Base-by-base conservation (phyloP, 1,140 invertebrate genomes). In the Subanguina moxae region DNA sequence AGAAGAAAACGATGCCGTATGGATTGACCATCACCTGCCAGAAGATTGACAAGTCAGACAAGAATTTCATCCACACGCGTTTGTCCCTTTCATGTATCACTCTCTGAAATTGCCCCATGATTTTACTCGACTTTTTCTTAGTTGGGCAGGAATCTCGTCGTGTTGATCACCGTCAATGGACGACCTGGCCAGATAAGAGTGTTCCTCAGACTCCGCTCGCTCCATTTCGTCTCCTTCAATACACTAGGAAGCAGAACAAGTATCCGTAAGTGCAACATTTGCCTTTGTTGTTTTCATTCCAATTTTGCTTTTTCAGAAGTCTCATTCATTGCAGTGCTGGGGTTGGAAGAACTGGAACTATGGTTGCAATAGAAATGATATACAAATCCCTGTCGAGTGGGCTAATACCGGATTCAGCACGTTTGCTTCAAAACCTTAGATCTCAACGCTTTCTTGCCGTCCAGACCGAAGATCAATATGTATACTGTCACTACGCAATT, bases 391-490 rank as follows among this genome's bases (percentile, higher is more conserved):
- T 73, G 1, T 19, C 64, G 30, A 32, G 57, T 30, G 52, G 21
- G 0, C 38, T 56, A 9, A 57, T 52, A 19, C 73, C 73, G 0
- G 56, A 66, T 28, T 56, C 68, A 7, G 57, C 65, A 15, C 21
- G 43, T 17, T 27, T 73, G 8, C 57, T 75, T 3, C 15, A 32
- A 21, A 38, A 76, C 19, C 68, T 73, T 15, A 74, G 71, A 19
- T 45, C 32, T 17, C 71, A 73, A 38, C 71, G 71, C 9, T 11
- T 42, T 52, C 73, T 76, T 30, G 73, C 73, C 15, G 73, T 73
- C 1, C 71, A 73, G 43, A 73, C 71, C 30, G 71, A 73, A 32
- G 71, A 73, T 32, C 71, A 73, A 28, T 77, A 68, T 52, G 65
- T 73, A 1, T 73, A 72, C 42, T 19, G 19, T n/a, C 58, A 52